phyloP scores from a whole-genome alignment of 2,888 invertebrate species.

The Lasioglossum oenotherae region DNA sequence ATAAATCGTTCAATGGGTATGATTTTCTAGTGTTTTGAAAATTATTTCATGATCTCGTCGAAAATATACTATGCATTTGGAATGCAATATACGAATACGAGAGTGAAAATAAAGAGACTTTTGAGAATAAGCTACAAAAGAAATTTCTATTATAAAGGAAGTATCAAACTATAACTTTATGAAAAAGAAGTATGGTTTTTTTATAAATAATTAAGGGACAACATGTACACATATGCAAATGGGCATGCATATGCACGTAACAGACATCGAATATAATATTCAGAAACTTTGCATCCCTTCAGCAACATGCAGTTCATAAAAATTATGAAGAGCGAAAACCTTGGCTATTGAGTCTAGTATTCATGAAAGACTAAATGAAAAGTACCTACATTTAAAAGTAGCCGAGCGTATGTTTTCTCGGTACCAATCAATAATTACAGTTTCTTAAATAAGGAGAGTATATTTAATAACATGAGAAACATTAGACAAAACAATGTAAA shows the following conservation, averaged over 20 bases:
- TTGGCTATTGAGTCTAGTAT: slow-evolving; percentile 33
- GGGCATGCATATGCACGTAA: not conserved
- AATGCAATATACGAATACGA: slow-evolving; percentile 23
- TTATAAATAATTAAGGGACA: slow-evolving; percentile 1
- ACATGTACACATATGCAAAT: not conserved
- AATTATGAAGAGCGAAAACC: slow-evolving; percentile 35
- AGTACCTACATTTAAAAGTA: slow-evolving; percentile 20
- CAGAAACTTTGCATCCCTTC: slow-evolving; percentile 40
- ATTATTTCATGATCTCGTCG: slow-evolving; percentile 16
- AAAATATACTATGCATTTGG: slow-evolving; percentile 38
- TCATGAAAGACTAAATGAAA: slow-evolving; percentile 28
- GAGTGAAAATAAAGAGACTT: slow-evolving; percentile 25
- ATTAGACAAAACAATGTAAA: slow-evolving; percentile 49
- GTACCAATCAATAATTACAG: slow-evolving; percentile 44
- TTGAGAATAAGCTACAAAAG: not conserved
- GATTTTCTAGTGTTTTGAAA: not conserved
- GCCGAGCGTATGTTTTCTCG: slow-evolving; percentile 32
- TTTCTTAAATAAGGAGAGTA: slow-evolving; percentile 56
- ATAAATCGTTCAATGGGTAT: not conserved
- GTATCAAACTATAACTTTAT: slow-evolving; percentile 17
- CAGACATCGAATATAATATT: slow-evolving; percentile 18
- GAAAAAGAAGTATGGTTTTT: not conserved
- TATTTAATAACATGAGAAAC: slow-evolving; percentile 52
- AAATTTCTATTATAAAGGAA: slow-evolving; percentile 30
- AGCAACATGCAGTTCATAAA: slow-evolving; percentile 34